A percentile compares a stretch with the other conserved stretches of the same genome.
phyloP scores from a whole-genome alignment of 2,113 vertebrate species.

The Onychostruthus taczanowskii region DNA sequence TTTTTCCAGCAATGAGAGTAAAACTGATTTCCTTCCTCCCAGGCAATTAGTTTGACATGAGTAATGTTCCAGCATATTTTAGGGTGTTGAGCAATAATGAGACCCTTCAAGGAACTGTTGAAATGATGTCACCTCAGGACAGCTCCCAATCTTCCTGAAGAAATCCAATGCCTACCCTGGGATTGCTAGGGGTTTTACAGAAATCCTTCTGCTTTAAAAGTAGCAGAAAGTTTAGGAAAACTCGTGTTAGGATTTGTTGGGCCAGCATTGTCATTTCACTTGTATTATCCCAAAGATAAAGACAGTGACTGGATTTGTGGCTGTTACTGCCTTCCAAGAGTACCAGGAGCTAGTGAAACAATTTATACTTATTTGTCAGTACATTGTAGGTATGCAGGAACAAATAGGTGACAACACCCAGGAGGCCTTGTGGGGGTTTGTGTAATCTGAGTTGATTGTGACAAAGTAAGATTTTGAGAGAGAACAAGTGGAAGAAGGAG shows the following conservation, averaged over 20 bases:
- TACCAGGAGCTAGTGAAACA: background rate
- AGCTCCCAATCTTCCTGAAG: background rate
- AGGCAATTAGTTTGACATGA: background rate
- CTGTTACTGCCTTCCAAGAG: background rate
- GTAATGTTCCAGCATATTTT: background rate
- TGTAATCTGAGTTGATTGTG: slow-evolving; percentile 11
- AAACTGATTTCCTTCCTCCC: background rate
- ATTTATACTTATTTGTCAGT: background rate
- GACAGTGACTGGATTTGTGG: background rate
- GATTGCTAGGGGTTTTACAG: background rate
- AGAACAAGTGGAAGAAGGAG: background rate
- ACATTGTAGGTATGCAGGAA: background rate
- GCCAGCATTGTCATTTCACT: background rate
- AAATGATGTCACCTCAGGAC: background rate
- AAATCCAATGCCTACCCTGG: background rate
- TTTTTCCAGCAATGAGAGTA: background rate
- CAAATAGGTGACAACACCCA: slow-evolving; percentile 24
- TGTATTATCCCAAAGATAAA: background rate
- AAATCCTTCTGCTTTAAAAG: background rate
- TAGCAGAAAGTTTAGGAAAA: background rate
- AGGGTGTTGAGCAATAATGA: background rate
- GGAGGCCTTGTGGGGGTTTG: background rate
- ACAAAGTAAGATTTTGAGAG: background rate
- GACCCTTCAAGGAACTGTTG: background rate
- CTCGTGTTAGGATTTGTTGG: background rate